Conservation (phyloP, 2,888 invertebrate species). For the Polietes domitor region DNA sequence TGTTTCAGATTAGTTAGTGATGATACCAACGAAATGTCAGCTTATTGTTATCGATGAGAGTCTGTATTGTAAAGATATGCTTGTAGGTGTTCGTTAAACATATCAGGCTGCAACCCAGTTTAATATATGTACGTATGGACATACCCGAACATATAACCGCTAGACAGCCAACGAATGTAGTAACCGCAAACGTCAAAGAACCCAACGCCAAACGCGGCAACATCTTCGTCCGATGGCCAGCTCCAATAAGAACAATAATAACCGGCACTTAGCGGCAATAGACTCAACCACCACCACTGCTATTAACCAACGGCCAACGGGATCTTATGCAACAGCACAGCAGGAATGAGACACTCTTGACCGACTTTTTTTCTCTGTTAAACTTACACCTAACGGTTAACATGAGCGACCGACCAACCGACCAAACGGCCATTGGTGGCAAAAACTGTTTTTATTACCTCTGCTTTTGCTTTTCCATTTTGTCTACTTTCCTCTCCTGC, state of each 20-base stretch:
- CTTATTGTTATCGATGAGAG: too few species aligned
- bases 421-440: slow-evolving; percentile 45
- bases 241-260: slow-evolving; percentile 45
- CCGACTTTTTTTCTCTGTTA: slow-evolving; percentile 74
- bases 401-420: slow-evolving; percentile 53
- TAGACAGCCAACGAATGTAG: too few species aligned
- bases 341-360: slow-evolving; percentile 80
- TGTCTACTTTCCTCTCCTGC: not conserved
- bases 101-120: too few species aligned
- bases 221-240: not conserved
- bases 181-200: too few species aligned
- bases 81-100: not conserved
- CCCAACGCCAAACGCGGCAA: too few species aligned
- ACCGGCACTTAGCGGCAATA: slow-evolving; percentile 22
- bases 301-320: too few species aligned
- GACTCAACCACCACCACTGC: slow-evolving; percentile 7
- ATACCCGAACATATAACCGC: too few species aligned
- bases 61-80: too few species aligned
- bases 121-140: too few species aligned
- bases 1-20: too few species aligned
- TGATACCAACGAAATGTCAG: too few species aligned
- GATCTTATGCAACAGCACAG: slow-evolving; percentile 78
- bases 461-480: slow-evolving; percentile 35
- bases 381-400: slow-evolving; percentile 75
- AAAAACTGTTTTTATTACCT: slow-evolving; percentile 50